These are phyloP conservation scores for Drosophila kurseongensis DNA, from an alignment of 1,140 invertebrate species.

Conservation along the genomic window DNA sequence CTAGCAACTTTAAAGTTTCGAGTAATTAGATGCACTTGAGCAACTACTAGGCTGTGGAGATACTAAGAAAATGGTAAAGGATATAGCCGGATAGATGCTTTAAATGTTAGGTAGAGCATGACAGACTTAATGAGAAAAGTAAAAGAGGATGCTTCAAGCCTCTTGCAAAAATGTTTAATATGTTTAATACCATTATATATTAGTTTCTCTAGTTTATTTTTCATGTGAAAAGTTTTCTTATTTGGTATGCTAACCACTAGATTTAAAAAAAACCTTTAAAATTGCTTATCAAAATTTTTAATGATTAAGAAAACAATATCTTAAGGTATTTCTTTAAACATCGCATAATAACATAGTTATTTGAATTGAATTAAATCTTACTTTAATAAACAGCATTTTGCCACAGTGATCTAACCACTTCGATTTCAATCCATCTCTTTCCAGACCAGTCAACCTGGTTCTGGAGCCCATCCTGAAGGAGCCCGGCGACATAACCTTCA, in stretches of 20 bases:
- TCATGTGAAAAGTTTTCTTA: too few species aligned
- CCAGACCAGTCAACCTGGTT: conserved; percentile 86
- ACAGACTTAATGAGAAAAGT: conserved; percentile 32
- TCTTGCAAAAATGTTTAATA: too few species aligned
- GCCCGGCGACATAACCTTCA: conserved; percentile 88
- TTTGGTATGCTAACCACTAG: too few species aligned
- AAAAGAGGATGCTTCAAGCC: background rate
- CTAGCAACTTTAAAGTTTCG: conserved; percentile 53
- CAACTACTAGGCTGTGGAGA: conserved; percentile 42
- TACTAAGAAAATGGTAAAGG: conserved; percentile 11
- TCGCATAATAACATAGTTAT: too few species aligned
- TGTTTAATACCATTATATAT: too few species aligned
- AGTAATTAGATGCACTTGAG: conserved; percentile 73
- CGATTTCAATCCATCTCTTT: conserved; percentile 12
- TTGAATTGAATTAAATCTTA: too few species aligned
- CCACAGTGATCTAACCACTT: background rate
- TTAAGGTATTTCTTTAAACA: too few species aligned
- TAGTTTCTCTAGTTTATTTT: too few species aligned
- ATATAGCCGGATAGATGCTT: conserved; percentile 24
- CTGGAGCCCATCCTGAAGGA: conserved; percentile 90
- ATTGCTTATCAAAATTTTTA: too few species aligned
- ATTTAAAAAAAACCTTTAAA: too few species aligned
- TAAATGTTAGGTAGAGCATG: conserved; percentile 63
- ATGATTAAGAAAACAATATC: too few species aligned
- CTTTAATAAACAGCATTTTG: background rate